A percentile compares a stretch with the other conserved stretches of the same genome.
Conservation (phyloP, 2,797 vertebrate genomes). For the Ambastaia sidthimunki region DNA sequence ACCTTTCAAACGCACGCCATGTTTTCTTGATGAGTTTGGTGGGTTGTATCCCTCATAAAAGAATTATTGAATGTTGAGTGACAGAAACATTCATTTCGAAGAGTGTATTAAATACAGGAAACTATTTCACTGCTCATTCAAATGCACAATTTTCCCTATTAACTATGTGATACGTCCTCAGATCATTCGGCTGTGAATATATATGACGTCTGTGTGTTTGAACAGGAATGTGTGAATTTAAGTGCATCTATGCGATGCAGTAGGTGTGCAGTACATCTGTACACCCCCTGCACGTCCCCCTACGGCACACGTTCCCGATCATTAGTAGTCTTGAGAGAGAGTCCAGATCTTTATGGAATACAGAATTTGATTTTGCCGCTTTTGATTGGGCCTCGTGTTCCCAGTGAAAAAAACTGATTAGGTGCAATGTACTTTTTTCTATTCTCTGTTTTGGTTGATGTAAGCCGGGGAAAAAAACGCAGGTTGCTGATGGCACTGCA, state of each 20-base stretch:
- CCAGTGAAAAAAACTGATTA: neutral
- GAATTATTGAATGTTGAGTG: conserved; percentile 30
- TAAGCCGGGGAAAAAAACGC: neutral
- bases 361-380: conserved; percentile 5
- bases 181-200: neutral
- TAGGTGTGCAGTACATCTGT: neutral
- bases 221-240: neutral
- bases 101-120: conserved; percentile 3
- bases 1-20: neutral
- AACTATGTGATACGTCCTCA: neutral
- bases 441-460: neutral
- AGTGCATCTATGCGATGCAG: neutral
- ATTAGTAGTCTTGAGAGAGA: neutral
- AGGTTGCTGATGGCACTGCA: conserved; percentile 24
- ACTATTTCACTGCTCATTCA: conserved; percentile 13
- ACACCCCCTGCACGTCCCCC: neutral
- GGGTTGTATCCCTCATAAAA: conserved; percentile 5
- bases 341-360: neutral
- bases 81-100: neutral
- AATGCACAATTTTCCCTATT: conserved; percentile 14
- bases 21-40: conserved; percentile 6
- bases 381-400: neutral
- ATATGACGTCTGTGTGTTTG: neutral
- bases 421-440: conserved; percentile 24
- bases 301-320: neutral